These are phyloP conservation scores for Oreochromis mossambicus DNA, from an alignment of 2,797 vertebrate genomes.

Conservation along the genomic window DNA sequence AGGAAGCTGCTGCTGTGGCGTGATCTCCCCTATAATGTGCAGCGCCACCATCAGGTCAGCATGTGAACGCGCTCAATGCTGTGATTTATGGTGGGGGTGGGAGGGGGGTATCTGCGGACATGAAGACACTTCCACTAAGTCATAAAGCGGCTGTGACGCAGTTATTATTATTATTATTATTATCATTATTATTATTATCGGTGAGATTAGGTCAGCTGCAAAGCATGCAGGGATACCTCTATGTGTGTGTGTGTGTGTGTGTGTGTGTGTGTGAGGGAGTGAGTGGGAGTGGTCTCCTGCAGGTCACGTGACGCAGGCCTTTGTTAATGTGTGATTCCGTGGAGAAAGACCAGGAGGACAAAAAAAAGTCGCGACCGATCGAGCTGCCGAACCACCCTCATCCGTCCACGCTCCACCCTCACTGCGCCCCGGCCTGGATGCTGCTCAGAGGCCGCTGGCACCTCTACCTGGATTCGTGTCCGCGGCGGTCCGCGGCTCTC, in stretches of 20 bases:
- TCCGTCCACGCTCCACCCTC: neutral
- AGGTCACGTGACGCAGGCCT: slow-evolving; percentile 58
- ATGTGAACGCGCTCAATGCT: neutral
- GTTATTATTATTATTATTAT: neutral
- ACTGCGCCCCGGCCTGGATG: slow-evolving; percentile 22
- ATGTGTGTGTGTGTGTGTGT: too few relatives aligned
- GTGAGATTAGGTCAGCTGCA: neutral
- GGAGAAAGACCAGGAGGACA: slow-evolving; percentile 16
- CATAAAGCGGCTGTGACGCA: neutral
- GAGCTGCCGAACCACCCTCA: neutral
- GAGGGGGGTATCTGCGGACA: neutral
- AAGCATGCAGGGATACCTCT: neutral
- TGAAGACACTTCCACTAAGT: neutral
- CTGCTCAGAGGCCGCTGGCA: neutral
- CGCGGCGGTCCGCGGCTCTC: slow-evolving; percentile 11
- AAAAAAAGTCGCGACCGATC: slow-evolving; percentile 11
- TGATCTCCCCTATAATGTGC: neutral
- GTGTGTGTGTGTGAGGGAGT: neutral
- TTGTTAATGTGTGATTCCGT: slow-evolving; percentile 58
- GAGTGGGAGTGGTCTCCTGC: slow-evolving; percentile 51
- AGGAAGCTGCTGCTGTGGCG: neutral
- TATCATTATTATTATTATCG: neutral
- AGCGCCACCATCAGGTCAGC: neutral
- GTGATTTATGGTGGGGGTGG: neutral
- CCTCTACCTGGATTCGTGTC: neutral